Conservation (phyloP, 1,140 invertebrate species). For the Drosophila sproati region DNA sequence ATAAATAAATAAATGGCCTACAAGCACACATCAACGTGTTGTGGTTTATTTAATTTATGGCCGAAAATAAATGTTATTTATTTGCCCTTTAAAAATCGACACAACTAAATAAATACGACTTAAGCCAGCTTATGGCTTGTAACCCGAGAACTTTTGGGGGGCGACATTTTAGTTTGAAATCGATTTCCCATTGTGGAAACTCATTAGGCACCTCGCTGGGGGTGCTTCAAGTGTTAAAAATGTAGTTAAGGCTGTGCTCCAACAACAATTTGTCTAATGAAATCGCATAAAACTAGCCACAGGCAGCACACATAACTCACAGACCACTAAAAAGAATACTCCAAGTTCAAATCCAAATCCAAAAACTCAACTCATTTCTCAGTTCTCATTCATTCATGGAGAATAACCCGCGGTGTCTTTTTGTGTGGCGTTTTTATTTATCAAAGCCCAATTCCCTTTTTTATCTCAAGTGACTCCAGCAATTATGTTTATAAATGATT, state of each 20-base stretch:
- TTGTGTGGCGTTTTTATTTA: slow-evolving; percentile 44
- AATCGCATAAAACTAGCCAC: slow-evolving; percentile 51
- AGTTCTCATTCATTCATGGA: slow-evolving; percentile 47
- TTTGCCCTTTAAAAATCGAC: slow-evolving; percentile 62
- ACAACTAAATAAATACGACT: slow-evolving; percentile 25
- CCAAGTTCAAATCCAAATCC: background rate
- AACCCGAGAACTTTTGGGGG: slow-evolving; percentile 15
- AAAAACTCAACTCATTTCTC: slow-evolving; percentile 27
- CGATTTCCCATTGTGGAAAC: slow-evolving; percentile 44
- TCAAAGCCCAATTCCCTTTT: slow-evolving; percentile 8
- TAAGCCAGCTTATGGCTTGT: background rate
- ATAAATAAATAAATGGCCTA: slow-evolving; percentile 64
- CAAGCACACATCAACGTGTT: slow-evolving; percentile 31
- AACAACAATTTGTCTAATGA: slow-evolving; percentile 65
- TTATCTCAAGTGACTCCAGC: slow-evolving; percentile 58
- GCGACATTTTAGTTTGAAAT: slow-evolving; percentile 3
- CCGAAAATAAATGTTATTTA: slow-evolving; percentile 75
- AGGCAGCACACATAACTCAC: slow-evolving; percentile 23
- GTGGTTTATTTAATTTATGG: slow-evolving; percentile 70
- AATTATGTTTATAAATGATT: slow-evolving; percentile 80
- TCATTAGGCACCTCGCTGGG: slow-evolving; percentile 45
- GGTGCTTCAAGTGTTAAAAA: slow-evolving; percentile 73
- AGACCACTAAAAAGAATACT: background rate
- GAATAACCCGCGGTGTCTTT: slow-evolving; percentile 64
- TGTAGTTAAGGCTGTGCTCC: slow-evolving; percentile 62